Percentiles rank a stretch among this genome's conserved stretches.
Evolutionary conservation across 1,140 invertebrate species (phyloP).

Genomic region (Drosophila gunungcola): DNA sequence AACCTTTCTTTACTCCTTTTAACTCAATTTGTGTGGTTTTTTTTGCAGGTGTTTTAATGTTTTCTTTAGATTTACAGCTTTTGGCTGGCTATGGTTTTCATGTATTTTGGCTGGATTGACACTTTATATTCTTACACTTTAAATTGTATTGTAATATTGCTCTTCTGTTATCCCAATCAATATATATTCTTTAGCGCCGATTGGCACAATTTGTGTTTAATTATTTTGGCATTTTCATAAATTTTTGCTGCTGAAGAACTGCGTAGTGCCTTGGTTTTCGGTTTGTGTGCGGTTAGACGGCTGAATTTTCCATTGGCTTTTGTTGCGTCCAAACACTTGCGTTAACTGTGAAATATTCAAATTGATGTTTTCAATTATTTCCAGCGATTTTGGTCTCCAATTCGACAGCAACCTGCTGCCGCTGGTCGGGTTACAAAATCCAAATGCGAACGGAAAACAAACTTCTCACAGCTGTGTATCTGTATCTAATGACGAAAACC

Average conservation of each 20-base stretch:
- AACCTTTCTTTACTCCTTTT: not conserved
- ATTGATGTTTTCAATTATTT: constrained; percentile 6
- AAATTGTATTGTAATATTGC: not conserved
- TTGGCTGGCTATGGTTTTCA: not conserved
- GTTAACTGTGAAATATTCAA: constrained; percentile 3
- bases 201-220: not conserved
- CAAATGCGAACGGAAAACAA: constrained; percentile 52
- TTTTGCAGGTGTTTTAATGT: not conserved
- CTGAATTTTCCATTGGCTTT: not conserved
- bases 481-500: constrained; percentile 78
- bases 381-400: constrained; percentile 26
- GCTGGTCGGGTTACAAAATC: constrained; percentile 36
- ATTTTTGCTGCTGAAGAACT: not conserved
- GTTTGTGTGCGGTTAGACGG: not conserved
- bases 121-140: not conserved
- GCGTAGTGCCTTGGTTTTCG: not conserved
- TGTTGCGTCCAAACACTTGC: not conserved
- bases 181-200: not conserved
- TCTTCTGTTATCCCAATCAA: not conserved
- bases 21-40: not conserved
- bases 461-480: constrained; percentile 74
- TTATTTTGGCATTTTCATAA: not conserved
- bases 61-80: not conserved
- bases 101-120: not conserved
- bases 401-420: constrained; percentile 72